Evolutionary conservation across 2,113 vertebrate species (phyloP).

Genomic region (Zosterops hypoxanthus): DNA sequence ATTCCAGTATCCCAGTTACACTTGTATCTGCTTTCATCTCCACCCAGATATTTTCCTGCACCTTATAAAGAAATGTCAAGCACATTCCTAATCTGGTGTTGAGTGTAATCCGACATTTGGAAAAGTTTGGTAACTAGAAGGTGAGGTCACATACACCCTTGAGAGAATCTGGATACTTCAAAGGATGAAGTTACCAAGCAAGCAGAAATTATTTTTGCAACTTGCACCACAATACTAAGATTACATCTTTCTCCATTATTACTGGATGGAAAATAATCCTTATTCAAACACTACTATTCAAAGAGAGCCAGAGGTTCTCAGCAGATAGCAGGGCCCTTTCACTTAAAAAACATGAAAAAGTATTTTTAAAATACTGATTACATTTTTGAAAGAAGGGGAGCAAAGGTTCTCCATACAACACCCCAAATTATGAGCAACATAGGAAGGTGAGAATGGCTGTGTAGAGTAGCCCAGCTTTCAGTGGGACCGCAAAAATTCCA

Average conservation of each 20-base stretch:
- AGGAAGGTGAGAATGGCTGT: neutral
- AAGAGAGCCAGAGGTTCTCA: neutral
- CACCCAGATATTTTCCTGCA: constrained; percentile 65
- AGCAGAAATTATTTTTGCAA: constrained; percentile 55
- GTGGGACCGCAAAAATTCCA: neutral
- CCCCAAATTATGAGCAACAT: neutral
- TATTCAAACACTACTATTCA: neutral
- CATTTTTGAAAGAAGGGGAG: neutral
- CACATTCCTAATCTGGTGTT: constrained; percentile 66
- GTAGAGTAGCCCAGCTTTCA: neutral
- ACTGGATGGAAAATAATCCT: constrained; percentile 18
- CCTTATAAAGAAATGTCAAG: constrained; percentile 69
- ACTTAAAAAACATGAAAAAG: neutral
- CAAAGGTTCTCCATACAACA: neutral
- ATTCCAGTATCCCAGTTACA: constrained; percentile 60
- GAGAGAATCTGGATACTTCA: constrained; percentile 60
- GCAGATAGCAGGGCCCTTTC: neutral
- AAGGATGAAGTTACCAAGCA: constrained; percentile 53
- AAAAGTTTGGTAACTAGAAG: constrained; percentile 64
- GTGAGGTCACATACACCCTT: constrained; percentile 58
- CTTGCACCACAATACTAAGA: constrained; percentile 24
- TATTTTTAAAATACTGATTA: neutral
- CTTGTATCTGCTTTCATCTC: constrained; percentile 68
- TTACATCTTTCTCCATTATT: constrained; percentile 4
- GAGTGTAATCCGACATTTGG: constrained; percentile 72